A percentile compares a stretch with the other conserved stretches of the same genome.
phyloP scores from a whole-genome alignment of 1,140 invertebrate genomes.

The Caerostris darwini region DNA sequence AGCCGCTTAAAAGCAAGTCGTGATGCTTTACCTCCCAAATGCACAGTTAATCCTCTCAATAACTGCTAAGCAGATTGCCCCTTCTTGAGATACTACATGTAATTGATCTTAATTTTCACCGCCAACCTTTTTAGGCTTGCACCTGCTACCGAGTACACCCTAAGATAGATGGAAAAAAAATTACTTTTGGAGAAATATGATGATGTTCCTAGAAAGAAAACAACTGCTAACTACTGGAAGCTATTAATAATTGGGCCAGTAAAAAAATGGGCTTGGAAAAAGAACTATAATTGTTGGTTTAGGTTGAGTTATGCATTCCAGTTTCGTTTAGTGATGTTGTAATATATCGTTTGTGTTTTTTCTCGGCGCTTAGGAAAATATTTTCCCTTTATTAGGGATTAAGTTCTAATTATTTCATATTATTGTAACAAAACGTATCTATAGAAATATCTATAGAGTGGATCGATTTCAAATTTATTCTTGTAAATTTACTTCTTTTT shows the following conservation, averaged over 20 bases:
- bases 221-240: neutral
- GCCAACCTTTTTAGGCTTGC: neutral
- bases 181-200: neutral
- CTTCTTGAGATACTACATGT: constrained; percentile 1
- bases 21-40: neutral
- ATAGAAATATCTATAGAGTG: too few species aligned
- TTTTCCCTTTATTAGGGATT: too few species aligned
- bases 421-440: too few species aligned
- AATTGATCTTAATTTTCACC: constrained; percentile 35
- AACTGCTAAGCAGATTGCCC: neutral
- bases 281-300: neutral
- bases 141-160: neutral
- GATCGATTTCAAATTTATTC: too few species aligned
- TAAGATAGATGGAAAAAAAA: neutral
- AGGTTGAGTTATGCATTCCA: neutral
- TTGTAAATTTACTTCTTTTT: too few species aligned
- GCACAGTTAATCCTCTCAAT: neutral
- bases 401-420: too few species aligned
- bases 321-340: neutral
- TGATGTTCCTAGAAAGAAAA: neutral
- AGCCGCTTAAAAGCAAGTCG: constrained; percentile 18
- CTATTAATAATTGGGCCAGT: neutral
- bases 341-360: neutral
- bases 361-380: too few species aligned
- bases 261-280: neutral